A percentile compares a stretch with the other conserved stretches of the same genome.
Conservation (phyloP, 2,113 vertebrate genomes). For the Vidua macroura region DNA sequence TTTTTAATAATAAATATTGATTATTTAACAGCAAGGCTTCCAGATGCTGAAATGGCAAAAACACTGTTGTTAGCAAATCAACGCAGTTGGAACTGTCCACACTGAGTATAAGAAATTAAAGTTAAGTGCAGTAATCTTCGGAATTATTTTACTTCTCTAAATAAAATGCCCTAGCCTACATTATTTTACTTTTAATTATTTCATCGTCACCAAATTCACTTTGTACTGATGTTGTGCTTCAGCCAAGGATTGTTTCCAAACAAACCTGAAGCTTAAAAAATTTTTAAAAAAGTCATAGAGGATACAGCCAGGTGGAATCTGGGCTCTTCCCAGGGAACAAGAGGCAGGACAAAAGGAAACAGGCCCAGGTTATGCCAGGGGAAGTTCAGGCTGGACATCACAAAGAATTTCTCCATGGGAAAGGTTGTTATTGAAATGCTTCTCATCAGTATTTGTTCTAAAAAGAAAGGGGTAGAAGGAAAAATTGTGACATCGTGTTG, state of each 20-base stretch:
- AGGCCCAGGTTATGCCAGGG: not conserved
- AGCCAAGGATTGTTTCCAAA: not conserved
- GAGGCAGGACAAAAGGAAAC: not conserved
- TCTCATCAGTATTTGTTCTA: not conserved
- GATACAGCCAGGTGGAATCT: not conserved
- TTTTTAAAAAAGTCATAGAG: not conserved
- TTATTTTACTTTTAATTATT: not conserved
- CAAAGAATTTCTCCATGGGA: not conserved
- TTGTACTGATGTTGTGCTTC: not conserved
- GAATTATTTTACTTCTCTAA: not conserved
- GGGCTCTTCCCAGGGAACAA: not conserved
- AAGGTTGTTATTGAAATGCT: not conserved
- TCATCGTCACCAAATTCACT: not conserved
- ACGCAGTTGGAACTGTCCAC: not conserved
- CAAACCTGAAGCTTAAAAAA: not conserved
- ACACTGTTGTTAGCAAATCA: not conserved
- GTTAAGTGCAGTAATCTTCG: not conserved
- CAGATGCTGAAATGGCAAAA: constrained; percentile 41
- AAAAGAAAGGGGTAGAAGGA: not conserved
- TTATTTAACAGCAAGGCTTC: constrained; percentile 34
- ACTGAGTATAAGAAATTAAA: not conserved
- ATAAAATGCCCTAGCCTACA: not conserved
- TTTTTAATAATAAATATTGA: constrained; percentile 46
- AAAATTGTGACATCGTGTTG: not conserved
- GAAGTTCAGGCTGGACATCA: not conserved